phyloP scores from a whole-genome alignment of 2,113 vertebrate genomes.

The Crotophaga sulcirostris region DNA sequence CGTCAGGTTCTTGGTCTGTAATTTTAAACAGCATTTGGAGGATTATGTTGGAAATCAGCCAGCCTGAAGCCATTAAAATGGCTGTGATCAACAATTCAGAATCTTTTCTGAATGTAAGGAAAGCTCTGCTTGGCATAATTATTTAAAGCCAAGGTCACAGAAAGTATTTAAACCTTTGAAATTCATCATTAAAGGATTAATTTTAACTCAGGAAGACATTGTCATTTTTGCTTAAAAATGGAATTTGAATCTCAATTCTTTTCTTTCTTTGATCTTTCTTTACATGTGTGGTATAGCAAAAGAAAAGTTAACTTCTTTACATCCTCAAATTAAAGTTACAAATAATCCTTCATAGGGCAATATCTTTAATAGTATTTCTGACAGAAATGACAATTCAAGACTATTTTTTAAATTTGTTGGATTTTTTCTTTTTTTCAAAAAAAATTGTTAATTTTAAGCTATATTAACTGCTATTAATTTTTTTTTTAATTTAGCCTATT shows the following conservation, averaged over 20 bases:
- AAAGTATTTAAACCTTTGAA: constrained; percentile 82
- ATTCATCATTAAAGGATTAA: constrained; percentile 85
- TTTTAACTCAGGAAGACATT: constrained; percentile 81
- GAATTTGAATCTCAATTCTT: constrained; percentile 76
- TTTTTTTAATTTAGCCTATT: constrained; percentile 7
- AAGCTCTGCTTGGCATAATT: constrained; percentile 77
- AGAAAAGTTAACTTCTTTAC: constrained; percentile 73
- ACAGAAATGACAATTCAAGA: constrained; percentile 16
- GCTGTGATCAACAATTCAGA: constrained; percentile 78
- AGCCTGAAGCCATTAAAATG: constrained; percentile 76
- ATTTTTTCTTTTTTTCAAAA: neutral
- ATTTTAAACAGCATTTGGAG: constrained; percentile 72
- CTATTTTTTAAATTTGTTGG: neutral
- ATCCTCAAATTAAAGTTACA: constrained; percentile 72
- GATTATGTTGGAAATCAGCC: constrained; percentile 77
- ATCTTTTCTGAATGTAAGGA: constrained; percentile 79
- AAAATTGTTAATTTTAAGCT: constrained; percentile 41
- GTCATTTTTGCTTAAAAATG: constrained; percentile 81
- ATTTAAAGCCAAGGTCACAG: constrained; percentile 80
- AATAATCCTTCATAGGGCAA: constrained; percentile 61
- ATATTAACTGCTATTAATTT: neutral
- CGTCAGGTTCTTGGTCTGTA: constrained; percentile 65
- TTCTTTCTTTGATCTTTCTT: constrained; percentile 80
- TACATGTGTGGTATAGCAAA: constrained; percentile 68
- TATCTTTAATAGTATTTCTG: constrained; percentile 60